phyloP scores from a whole-genome alignment of 2,888 invertebrate species.

The Lasius platythorax region DNA sequence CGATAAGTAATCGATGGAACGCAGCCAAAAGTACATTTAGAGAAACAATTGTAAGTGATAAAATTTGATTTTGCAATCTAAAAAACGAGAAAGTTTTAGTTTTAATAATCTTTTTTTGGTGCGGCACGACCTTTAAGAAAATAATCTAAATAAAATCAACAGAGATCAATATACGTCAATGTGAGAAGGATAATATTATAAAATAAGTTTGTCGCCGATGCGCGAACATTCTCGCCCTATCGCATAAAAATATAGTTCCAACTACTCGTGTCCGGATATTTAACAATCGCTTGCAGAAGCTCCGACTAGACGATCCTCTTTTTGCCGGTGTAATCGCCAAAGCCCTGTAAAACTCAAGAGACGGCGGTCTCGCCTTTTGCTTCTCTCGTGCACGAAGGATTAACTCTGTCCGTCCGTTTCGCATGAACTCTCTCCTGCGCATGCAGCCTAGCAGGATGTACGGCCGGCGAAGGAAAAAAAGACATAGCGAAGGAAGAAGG shows the following conservation, averaged over 20 bases:
- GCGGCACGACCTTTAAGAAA: not conserved
- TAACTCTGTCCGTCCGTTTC: slow-evolving; percentile 69
- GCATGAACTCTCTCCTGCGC: slow-evolving; percentile 53
- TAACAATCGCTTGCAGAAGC: slow-evolving; percentile 70
- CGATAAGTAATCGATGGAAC: not conserved
- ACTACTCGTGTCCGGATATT: slow-evolving; percentile 68
- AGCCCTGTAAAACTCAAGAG: slow-evolving; percentile 75
- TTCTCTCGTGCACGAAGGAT: slow-evolving; percentile 75
- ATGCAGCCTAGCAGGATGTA: not conserved
- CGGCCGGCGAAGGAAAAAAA: not conserved
- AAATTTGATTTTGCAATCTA: not conserved
- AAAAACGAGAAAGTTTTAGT: not conserved
- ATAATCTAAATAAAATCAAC: not conserved
- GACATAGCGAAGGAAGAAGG: slow-evolving; percentile 25
- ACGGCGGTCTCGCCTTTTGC: slow-evolving; percentile 73
- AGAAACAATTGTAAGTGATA: not conserved
- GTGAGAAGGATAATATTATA: not conserved
- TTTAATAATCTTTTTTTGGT: not conserved
- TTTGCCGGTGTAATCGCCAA: slow-evolving; percentile 71
- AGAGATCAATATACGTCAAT: not conserved
- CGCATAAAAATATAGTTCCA: slow-evolving; percentile 50
- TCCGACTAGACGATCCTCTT: slow-evolving; percentile 50
- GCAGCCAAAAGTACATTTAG: not conserved
- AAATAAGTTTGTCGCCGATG: slow-evolving; percentile 40
- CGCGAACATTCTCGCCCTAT: slow-evolving; percentile 33